Evolutionary conservation across 1,140 invertebrate species (phyloP).

Genomic region (Mizuhopecten yessoensis): DNA sequence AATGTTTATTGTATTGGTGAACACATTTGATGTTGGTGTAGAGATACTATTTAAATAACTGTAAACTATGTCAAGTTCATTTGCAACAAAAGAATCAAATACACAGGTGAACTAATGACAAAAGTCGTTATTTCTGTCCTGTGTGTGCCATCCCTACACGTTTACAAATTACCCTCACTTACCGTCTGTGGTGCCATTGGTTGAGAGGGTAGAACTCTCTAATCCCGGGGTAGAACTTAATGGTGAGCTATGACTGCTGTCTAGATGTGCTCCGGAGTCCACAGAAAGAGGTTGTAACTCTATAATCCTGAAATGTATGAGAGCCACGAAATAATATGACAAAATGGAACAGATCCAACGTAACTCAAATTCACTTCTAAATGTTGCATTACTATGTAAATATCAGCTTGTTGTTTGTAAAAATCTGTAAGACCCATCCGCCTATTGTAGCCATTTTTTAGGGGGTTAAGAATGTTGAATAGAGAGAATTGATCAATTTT

Average conservation of each 20-base stretch:
- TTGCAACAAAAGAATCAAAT: not conserved
- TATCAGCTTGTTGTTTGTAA: not conserved
- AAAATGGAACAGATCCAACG: not conserved
- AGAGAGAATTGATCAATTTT: slow-evolving; percentile 55
- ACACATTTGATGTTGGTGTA: not conserved
- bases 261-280: not conserved
- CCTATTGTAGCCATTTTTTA: slow-evolving; percentile 52
- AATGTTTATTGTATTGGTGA: too few species aligned
- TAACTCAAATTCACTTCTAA: not conserved
- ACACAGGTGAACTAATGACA: not conserved
- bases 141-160: not conserved
- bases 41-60: not conserved
- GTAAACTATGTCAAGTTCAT: not conserved
- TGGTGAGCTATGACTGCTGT: slow-evolving; percentile 50
- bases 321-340: not conserved
- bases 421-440: slow-evolving; percentile 46
- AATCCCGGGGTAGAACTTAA: slow-evolving; percentile 40
- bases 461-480: slow-evolving; percentile 22
- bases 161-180: slow-evolving; percentile 1
- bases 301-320: slow-evolving; percentile 43
- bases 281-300: slow-evolving; percentile 50
- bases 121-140: not conserved
- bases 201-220: slow-evolving; percentile 47
- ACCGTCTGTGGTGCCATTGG: slow-evolving; percentile 63
- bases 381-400: slow-evolving; percentile 40